Conservation (phyloP, 23 tunicate genomes). For the Halocynthia roretzi region DNA sequence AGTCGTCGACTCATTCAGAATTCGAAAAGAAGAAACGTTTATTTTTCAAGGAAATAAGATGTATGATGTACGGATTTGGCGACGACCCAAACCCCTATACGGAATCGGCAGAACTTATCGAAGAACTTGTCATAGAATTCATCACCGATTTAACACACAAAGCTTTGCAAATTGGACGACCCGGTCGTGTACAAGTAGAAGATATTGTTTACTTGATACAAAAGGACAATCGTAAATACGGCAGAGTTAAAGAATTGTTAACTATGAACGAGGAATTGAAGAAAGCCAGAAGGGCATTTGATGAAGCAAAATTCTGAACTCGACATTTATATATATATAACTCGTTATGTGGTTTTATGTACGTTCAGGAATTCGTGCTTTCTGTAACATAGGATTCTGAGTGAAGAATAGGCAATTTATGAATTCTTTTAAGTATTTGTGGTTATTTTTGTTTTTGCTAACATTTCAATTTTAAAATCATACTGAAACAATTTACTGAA, state of each 20-base stretch:
- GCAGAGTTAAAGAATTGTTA: conserved; percentile 85
- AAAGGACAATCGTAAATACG: conserved; percentile 82
- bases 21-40: conserved; percentile 59
- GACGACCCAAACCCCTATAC: conserved; percentile 98
- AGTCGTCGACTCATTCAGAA: background rate
- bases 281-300: conserved; percentile 92
- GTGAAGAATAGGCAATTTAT: too few species aligned
- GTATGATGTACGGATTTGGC: conserved; percentile 98
- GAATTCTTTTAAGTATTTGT: too few species aligned
- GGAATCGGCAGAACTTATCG: conserved; percentile 92
- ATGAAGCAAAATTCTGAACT: conserved; percentile 69
- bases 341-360: too few species aligned
- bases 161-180: conserved; percentile 79
- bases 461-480: too few species aligned
- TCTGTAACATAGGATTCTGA: too few species aligned
- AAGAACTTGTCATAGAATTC: conserved; percentile 95
- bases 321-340: background rate
- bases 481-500: too few species aligned
- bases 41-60: conserved; percentile 92
- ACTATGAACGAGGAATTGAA: conserved; percentile 96
- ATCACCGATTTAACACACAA: conserved; percentile 77
- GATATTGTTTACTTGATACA: conserved; percentile 91
- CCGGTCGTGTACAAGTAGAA: conserved; percentile 84
- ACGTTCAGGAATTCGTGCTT: too few species aligned
- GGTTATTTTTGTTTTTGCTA: too few species aligned